Conservation (phyloP, 2,113 vertebrate genomes). For the Gavia stellata region DNA sequence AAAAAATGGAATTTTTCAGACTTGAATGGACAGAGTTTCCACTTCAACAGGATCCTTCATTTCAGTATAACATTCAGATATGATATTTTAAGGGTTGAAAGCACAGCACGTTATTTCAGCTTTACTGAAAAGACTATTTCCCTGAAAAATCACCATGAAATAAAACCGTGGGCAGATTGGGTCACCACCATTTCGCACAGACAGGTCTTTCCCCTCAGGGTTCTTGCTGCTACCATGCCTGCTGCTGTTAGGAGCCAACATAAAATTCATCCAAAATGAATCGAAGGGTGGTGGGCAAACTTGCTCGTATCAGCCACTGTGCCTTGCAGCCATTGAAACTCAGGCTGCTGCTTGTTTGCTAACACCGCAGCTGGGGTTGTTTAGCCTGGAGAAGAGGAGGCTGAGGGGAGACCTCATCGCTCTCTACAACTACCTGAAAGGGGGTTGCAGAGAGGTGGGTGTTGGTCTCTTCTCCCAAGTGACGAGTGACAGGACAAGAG, state of each 20-base stretch:
- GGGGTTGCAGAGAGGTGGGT: too few relatives aligned
- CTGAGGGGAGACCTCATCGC: too few relatives aligned
- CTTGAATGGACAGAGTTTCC: background rate
- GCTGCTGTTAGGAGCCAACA: background rate
- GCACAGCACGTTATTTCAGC: background rate
- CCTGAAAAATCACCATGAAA: background rate
- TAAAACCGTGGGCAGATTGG: background rate
- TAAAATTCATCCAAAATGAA: background rate
- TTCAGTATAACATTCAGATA: background rate
- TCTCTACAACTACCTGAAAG: too few relatives aligned
- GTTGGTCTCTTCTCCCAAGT: too few relatives aligned
- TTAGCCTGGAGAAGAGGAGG: too few relatives aligned
- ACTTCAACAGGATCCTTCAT: background rate
- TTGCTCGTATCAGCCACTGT: background rate
- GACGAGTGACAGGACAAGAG: too few relatives aligned
- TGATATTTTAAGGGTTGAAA: background rate
- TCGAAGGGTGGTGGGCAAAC: background rate
- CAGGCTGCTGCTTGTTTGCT: background rate
- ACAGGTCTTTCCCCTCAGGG: background rate
- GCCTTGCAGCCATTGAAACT: background rate
- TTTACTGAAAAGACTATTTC: background rate
- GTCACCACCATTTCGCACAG: background rate
- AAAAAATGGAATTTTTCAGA: background rate
- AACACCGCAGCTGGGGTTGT: rapidly evolving
- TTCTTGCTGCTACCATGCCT: background rate